Conservation (phyloP, 2,888 invertebrate genomes). For the Drosophila yooni region DNA sequence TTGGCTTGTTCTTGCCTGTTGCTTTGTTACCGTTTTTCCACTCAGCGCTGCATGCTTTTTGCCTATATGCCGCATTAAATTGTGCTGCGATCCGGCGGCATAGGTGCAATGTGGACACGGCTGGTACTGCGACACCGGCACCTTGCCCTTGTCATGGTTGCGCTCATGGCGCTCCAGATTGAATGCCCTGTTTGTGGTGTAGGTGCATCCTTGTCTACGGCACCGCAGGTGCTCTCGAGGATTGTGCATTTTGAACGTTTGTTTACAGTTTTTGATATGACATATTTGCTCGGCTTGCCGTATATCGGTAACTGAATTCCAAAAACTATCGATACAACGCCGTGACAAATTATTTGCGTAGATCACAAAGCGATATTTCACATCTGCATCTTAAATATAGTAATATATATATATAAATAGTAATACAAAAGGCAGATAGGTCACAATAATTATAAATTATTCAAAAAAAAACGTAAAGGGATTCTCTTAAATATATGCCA, state of each 20-base stretch:
- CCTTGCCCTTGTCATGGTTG: constrained; percentile 50
- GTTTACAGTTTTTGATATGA: constrained; percentile 10
- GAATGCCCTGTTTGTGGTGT: constrained; percentile 53
- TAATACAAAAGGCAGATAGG: neutral
- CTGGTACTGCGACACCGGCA: constrained; percentile 51
- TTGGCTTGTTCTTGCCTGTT: neutral
- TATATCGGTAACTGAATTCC: constrained; percentile 1
- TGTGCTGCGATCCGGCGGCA: constrained; percentile 54
- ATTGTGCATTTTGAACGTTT: constrained; percentile 35
- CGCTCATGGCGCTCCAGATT: constrained; percentile 51
- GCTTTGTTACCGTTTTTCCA: constrained; percentile 11
- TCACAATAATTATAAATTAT: neutral
- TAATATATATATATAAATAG: too few species aligned
- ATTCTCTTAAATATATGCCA: neutral
- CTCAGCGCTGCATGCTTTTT: constrained; percentile 37
- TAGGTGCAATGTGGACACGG: constrained; percentile 52
- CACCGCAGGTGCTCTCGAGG: constrained; percentile 45
- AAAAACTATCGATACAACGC: constrained; percentile 24
- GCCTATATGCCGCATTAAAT: constrained; percentile 47
- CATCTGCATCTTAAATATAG: neutral
- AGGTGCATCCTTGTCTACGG: constrained; percentile 45
- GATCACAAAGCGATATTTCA: neutral
- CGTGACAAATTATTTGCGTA: constrained; percentile 2
- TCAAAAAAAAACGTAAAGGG: neutral
- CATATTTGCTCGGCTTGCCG: constrained; percentile 10